A percentile compares a stretch with the other conserved stretches of the same genome.
Evolutionary conservation across 2,888 invertebrate species (phyloP).

Genomic region (Drosophila paranaensis): DNA sequence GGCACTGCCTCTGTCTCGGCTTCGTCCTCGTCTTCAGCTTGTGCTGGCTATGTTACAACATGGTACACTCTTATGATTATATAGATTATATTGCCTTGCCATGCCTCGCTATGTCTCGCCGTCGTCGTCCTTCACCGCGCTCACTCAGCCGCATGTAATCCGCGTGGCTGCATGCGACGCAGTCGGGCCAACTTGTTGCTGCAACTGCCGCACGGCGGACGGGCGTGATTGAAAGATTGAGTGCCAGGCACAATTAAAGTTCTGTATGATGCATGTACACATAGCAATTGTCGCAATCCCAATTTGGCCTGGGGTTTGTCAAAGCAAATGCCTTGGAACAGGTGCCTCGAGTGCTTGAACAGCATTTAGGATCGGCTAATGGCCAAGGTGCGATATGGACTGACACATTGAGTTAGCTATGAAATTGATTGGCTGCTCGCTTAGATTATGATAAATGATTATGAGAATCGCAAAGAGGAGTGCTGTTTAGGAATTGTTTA

Average conservation of each 20-base stretch:
- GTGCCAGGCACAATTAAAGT: slow-evolving; percentile 81
- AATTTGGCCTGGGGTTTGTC: slow-evolving; percentile 61
- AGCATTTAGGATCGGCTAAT: slow-evolving; percentile 34
- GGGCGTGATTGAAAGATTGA: slow-evolving; percentile 82
- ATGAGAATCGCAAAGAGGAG: neutral
- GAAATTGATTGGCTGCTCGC: slow-evolving; percentile 46
- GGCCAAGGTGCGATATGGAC: slow-evolving; percentile 52
- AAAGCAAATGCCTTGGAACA: slow-evolving; percentile 54
- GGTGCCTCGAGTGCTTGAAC: slow-evolving; percentile 34
- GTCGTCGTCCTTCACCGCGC: slow-evolving; percentile 17
- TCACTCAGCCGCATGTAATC: slow-evolving; percentile 64
- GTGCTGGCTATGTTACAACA: slow-evolving; percentile 60
- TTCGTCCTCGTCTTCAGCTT: slow-evolving; percentile 3
- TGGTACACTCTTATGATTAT: slow-evolving; percentile 74
- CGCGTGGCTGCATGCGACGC: slow-evolving; percentile 26
- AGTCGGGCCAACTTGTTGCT: slow-evolving; percentile 3
- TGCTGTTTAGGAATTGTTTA: too few relatives aligned
- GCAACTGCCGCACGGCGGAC: slow-evolving; percentile 17
- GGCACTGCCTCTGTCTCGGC: slow-evolving; percentile 3
- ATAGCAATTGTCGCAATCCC: slow-evolving; percentile 74
- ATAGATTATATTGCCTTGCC: slow-evolving; percentile 73
- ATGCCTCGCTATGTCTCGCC: slow-evolving; percentile 9
- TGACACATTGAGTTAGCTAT: slow-evolving; percentile 57
- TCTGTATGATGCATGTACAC: slow-evolving; percentile 68
- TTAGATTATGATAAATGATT: slow-evolving; percentile 4